These are phyloP conservation scores for Chaetodon trifasciatus DNA, from an alignment of 2,797 vertebrate genomes.

Conservation along the genomic window DNA sequence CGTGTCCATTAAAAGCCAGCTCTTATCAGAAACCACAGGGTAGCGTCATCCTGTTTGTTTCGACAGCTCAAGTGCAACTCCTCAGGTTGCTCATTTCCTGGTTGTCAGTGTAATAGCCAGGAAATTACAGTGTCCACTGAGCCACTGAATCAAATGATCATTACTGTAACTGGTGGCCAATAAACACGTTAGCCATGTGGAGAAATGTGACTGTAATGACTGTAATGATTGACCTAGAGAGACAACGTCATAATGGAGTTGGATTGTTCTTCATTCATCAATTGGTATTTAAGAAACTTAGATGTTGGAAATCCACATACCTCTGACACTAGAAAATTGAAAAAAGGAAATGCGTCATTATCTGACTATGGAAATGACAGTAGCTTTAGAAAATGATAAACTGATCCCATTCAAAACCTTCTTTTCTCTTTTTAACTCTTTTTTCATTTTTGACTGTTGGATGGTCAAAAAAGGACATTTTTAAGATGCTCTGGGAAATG, in stretches of 20 bases:
- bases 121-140: slow-evolving; percentile 39
- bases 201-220: background rate
- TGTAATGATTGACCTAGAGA: background rate
- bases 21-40: slow-evolving; percentile 59
- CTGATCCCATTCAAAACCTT: background rate
- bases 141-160: slow-evolving; percentile 2
- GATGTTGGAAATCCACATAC: background rate
- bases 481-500: background rate
- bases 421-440: background rate
- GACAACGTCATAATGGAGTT: background rate
- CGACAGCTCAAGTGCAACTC: slow-evolving; percentile 57
- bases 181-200: background rate
- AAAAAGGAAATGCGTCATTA: background rate
- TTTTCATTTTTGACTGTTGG: background rate
- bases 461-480: background rate
- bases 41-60: slow-evolving; percentile 53
- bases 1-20: slow-evolving; percentile 16
- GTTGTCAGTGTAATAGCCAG: slow-evolving; percentile 34
- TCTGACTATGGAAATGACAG: background rate
- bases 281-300: background rate
- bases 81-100: slow-evolving; percentile 70
- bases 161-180: background rate
- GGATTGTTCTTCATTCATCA: background rate
- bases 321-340: background rate
- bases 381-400: background rate